phyloP scores from a whole-genome alignment of 2,113 vertebrate genomes.

The Lamprologus callipterus region DNA sequence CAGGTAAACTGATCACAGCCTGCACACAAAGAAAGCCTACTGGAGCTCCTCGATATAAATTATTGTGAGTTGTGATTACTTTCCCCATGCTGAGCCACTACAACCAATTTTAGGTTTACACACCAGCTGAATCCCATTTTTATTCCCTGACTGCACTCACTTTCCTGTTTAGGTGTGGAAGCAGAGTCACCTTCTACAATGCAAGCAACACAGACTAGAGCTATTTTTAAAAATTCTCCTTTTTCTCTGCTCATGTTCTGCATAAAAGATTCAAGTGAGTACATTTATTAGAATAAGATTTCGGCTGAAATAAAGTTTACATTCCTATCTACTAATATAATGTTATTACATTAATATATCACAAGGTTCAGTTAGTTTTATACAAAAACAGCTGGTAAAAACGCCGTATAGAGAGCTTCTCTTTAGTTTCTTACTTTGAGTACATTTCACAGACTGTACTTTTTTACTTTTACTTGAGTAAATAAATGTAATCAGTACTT shows the following conservation, averaged over 20 bases:
- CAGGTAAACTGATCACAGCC: neutral
- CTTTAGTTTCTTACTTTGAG: neutral
- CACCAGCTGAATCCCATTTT: neutral
- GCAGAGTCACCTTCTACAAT: neutral
- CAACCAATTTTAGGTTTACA: neutral
- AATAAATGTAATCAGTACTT: neutral
- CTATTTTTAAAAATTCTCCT: neutral
- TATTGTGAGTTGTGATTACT: neutral
- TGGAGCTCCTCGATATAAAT: neutral
- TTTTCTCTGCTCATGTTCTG: neutral
- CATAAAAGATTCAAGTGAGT: neutral
- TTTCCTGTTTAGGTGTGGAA: neutral
- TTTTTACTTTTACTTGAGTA: neutral
- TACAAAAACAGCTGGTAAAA: neutral
- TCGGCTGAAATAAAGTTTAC: neutral
- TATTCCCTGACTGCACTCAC: neutral
- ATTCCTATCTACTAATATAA: neutral
- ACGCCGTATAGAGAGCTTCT: accelerated
- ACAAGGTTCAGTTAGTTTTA: neutral
- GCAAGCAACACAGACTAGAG: neutral
- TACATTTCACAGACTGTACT: neutral
- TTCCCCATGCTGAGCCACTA: neutral
- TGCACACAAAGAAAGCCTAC: neutral
- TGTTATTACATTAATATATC: neutral
- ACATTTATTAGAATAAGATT: neutral